These are phyloP conservation scores for Notarius lentiginosus DNA, from an alignment of 2,113 vertebrate genomes.

Conservation along the genomic window DNA sequence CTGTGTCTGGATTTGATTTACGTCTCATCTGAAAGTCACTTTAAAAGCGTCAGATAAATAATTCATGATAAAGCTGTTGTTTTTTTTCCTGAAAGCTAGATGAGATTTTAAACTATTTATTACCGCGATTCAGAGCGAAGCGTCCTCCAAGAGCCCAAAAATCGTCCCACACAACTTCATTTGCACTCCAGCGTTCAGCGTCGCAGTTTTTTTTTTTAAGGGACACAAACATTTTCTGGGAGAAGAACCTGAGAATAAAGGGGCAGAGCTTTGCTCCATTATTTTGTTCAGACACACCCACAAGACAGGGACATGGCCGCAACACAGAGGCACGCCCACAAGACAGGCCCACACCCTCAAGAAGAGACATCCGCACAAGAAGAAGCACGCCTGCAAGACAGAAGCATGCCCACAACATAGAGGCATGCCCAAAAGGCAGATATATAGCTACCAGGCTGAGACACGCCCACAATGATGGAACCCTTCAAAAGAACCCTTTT, in stretches of 20 bases:
- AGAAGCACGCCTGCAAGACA: not conserved
- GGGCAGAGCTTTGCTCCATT: too few relatives aligned
- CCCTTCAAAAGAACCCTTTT: not conserved
- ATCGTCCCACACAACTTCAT: not conserved
- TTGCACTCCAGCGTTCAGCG: not conserved
- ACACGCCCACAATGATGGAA: not conserved
- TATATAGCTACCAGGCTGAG: not conserved
- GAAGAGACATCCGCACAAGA: not conserved
- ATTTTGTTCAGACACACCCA: not conserved
- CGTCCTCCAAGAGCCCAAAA: not conserved
- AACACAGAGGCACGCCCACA: not conserved
- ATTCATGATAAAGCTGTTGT: constrained; percentile 4
- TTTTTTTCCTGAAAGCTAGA: constrained; percentile 16
- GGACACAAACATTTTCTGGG: not conserved
- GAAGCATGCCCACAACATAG: not conserved
- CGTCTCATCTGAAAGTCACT: not conserved
- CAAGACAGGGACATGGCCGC: too few relatives aligned
- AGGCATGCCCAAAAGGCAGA: not conserved
- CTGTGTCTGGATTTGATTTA: not conserved
- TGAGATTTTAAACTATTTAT: constrained; percentile 6
- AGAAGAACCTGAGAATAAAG: not conserved
- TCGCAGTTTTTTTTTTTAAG: not conserved
- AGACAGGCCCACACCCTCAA: not conserved
- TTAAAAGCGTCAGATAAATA: constrained; percentile 1
- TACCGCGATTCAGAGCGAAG: not conserved